Evolutionary conservation across 2,888 invertebrate genomes (phyloP), one percentile per base, ranked within the genome.

Genomic region (Teleiodes luculella): DNA sequence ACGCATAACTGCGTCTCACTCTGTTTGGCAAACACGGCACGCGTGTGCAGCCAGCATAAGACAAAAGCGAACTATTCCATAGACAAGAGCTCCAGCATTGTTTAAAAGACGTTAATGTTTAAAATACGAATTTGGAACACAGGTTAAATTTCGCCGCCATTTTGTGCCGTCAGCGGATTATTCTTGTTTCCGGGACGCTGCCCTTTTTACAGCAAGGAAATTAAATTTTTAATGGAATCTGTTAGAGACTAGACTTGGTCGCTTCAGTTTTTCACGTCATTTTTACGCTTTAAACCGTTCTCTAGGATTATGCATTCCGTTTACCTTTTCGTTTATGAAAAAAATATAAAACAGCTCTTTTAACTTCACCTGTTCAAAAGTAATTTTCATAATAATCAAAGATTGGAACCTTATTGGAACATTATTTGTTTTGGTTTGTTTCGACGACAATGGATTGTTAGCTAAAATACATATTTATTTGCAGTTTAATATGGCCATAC

Each of bases 191-290:
- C 52, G n/a, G 35, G 6, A 11, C 52, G 35, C 10, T n/a, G 30
- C 13, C 13, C 10, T 43, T 43, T 52, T 52, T 31, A 35, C 13
- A 14, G 20, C 20, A 33, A 52, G 52, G 43, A 52, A 52, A 52
- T 52, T 52, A 52, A 43, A 43, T 30, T 52, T 52, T 52, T 52
- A 52, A 52, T 52, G 35, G 48, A 48, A 48, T 35, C 33, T 24
- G 24, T 35, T n/a, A 48, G 48, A n/a, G n/a, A 18, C 48, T 18
- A 35, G 48, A 24, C 5, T 18, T 37, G n/a, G n/a, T 14, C 7
- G 13, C 7, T 14, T 16, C n/a, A 20, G 20, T 43, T 28, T 43
- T 28, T 13, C n/a, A 13, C 7, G 43, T 43, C 28, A 43, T 43
- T n/a, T 13, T 6, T 28, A 20, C 20, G 43, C 28, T 24, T 43